Percentiles rank a stretch among this genome's conserved stretches.
Evolutionary conservation across 2,113 vertebrate species (phyloP).

Genomic region (Atherinomorus stipes): DNA sequence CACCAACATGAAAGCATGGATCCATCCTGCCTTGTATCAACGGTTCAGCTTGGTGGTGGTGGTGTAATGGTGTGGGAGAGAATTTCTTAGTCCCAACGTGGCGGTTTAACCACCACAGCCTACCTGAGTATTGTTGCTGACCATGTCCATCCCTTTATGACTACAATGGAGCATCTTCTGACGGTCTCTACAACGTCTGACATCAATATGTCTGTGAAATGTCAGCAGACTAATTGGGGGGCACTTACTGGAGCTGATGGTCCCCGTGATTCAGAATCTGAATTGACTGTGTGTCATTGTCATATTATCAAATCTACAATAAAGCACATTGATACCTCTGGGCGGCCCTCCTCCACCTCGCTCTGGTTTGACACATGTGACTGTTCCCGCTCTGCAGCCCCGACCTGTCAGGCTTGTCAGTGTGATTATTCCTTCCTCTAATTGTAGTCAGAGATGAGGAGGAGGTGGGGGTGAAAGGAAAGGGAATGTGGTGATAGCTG

Average conservation of each 20-base stretch:
- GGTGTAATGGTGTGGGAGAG: too few species aligned
- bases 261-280: conserved; percentile 42
- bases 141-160: too few species aligned
- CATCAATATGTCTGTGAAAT: conserved; percentile 56
- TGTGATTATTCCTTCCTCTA: conserved; percentile 75
- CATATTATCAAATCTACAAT: conserved; percentile 75
- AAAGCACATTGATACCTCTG: conserved; percentile 66
- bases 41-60: too few species aligned
- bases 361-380: conserved; percentile 46
- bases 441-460: conserved; percentile 69
- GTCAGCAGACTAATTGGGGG: conserved; percentile 59
- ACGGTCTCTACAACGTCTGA: conserved; percentile 4
- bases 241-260: conserved; percentile 29
- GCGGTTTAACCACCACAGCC: too few species aligned
- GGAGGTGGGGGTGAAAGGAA: conserved; percentile 21
- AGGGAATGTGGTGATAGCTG: neutral
- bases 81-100: too few species aligned
- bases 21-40: too few species aligned
- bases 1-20: too few species aligned
- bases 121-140: too few species aligned
- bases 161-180: too few species aligned
- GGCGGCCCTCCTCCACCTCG: neutral
- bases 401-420: conserved; percentile 76
- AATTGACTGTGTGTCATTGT: conserved; percentile 70
- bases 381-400: conserved; percentile 55